Conservation (phyloP, 2,888 invertebrate species). For the Ectemnius continuus region DNA sequence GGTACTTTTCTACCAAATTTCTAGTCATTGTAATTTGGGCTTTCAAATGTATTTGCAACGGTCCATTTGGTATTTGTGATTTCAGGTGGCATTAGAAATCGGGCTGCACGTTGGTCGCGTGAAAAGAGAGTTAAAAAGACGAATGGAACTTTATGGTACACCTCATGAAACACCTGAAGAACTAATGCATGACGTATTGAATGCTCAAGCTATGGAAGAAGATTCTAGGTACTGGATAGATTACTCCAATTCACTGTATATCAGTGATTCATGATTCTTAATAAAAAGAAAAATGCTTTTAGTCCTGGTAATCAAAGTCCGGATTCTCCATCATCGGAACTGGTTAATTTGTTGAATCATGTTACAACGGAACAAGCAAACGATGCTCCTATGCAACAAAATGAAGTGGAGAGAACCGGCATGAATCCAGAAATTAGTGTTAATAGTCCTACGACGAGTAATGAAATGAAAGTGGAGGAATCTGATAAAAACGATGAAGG, state of each 20-base stretch:
- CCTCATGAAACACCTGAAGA: constrained; percentile 85
- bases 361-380: constrained; percentile 56
- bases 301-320: constrained; percentile 36
- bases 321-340: constrained; percentile 63
- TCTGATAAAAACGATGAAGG: constrained; percentile 6
- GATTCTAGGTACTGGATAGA: constrained; percentile 65
- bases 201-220: constrained; percentile 83
- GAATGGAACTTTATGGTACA: constrained; percentile 81
- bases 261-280: constrained; percentile 2
- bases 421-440: constrained; percentile 32
- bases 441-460: neutral
- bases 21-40: neutral
- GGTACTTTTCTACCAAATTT: constrained; percentile 56
- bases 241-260: neutral
- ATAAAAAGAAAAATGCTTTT: neutral
- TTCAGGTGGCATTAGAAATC: constrained; percentile 80
- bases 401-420: constrained; percentile 14
- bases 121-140: constrained; percentile 81
- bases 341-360: constrained; percentile 64
- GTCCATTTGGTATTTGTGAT: constrained; percentile 12
- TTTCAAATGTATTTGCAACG: neutral
- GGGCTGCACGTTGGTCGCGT: constrained; percentile 82
- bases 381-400: constrained; percentile 34
- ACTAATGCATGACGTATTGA: constrained; percentile 86
- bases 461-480: neutral